Conservation (phyloP, 2,888 invertebrate genomes). For the Euproctis similis region DNA sequence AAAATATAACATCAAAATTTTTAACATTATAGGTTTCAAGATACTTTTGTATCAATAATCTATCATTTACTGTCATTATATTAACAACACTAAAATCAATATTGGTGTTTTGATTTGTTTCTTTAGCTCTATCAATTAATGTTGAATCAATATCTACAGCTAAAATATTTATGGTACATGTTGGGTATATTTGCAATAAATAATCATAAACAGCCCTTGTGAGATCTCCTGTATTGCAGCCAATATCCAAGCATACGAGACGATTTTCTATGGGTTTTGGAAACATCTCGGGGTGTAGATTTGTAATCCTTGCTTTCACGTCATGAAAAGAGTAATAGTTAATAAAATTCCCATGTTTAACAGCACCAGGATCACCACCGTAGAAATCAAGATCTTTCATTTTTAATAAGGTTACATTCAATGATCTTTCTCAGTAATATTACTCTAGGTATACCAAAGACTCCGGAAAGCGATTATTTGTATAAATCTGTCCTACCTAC, state of each 20-base stretch:
- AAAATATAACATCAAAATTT: constrained; percentile 81
- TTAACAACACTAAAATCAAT: constrained; percentile 77
- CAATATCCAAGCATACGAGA: constrained; percentile 80
- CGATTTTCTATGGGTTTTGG: constrained; percentile 25
- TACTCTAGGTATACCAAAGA: no score
- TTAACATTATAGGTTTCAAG: constrained; percentile 49
- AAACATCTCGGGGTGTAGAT: constrained; percentile 68
- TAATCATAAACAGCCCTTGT: constrained; percentile 76
- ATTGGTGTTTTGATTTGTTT: constrained; percentile 53
- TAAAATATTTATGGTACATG: constrained; percentile 61
- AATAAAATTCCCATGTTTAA: constrained; percentile 88
- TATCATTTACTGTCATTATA: constrained; percentile 67
- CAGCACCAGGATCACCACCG: constrained; percentile 83
- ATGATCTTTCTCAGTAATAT: no score
- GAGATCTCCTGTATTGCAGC: constrained; percentile 88
- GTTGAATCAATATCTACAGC: constrained; percentile 85
- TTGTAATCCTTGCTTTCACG: constrained; percentile 78
- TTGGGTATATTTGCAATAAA: constrained; percentile 53
- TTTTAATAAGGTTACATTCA: no score
- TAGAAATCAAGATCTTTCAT: constrained; percentile 62
- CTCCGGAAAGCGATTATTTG: no score
- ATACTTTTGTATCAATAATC: constrained; percentile 55
- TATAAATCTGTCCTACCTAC: no score
- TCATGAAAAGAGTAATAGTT: constrained; percentile 91
- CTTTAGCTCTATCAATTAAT: constrained; percentile 80